Base-by-base conservation (phyloP, 2,888 invertebrate species). In the Elegia similella region DNA sequence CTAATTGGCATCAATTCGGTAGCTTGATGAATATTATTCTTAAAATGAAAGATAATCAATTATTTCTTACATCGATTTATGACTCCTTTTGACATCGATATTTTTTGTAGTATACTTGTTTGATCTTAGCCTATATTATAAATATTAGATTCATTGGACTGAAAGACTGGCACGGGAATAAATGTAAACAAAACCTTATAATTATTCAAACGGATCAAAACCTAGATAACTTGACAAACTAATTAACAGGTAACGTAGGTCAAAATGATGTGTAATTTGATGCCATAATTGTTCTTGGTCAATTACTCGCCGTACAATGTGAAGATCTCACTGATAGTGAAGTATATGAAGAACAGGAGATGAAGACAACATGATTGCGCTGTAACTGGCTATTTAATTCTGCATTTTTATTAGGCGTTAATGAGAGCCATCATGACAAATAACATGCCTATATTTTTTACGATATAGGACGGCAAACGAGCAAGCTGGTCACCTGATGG, bases 171-270 rank as follows among this genome's bases (percentile, higher is more conserved):
- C 23, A 23, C 2, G 23, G 23, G 5, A 2, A 6, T 38, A 15
- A n/a, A 1, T 6, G 23, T 46, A 46, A 46, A 46, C 23, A 46
- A n/a, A 38, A 10, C 38, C n/a, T 5, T 5, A 3, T 1, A n/a
- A 23, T 32, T 38, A 47, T 15, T 23, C 15, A 58, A 58, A 16
- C 13, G 32, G 17, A 56, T 56, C 17, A 52, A 50, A 52, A n/a
- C 32, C 17, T 32, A 50, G 61, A 61, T 61, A 61, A 47, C 59
- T 16, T 57, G 48, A 43, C 56, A 54, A 56, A 56, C 56, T 46
- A 52, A 58, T 59, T 59, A 58, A 46, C 57, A 58, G 42, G 44
- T 48, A 56, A 53, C 57, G 57, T 56, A 55, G 34, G 46, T 17
- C 15, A 34, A 46, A 57, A 53, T 55, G 38, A 48, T 46, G 53